Conservation (phyloP, 2,113 vertebrate species). For the Lycocorax pyrrhopterus region DNA sequence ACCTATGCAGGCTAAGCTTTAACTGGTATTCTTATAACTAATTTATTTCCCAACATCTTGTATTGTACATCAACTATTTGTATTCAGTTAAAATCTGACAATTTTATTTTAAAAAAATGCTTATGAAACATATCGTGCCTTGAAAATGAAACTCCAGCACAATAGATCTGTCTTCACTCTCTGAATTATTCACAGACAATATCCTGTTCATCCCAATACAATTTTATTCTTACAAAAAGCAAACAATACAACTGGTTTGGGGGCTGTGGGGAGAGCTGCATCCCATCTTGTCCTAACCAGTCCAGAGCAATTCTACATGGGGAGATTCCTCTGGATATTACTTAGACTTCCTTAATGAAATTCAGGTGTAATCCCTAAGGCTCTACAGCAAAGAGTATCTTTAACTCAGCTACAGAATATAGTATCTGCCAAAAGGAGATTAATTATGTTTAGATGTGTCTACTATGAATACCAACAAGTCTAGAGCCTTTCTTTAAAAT, state of each 20-base stretch:
- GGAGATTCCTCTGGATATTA: constrained; percentile 68
- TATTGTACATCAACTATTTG: not conserved
- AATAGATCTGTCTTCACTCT: constrained; percentile 32
- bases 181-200: constrained; percentile 27
- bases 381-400: constrained; percentile 71
- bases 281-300: constrained; percentile 71
- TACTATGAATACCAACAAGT: constrained; percentile 72
- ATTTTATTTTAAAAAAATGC: not conserved
- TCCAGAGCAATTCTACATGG: constrained; percentile 55
- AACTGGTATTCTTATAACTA: not conserved
- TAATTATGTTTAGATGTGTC: constrained; percentile 75
- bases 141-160: constrained; percentile 12
- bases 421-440: constrained; percentile 75
- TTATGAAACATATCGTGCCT: constrained; percentile 16
- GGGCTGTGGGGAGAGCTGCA: not conserved
- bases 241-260: constrained; percentile 40
- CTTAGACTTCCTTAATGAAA: constrained; percentile 70
- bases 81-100: constrained; percentile 9
- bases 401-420: constrained; percentile 72
- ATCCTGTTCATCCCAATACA: constrained; percentile 14
- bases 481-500: constrained; percentile 63
- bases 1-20: not conserved
- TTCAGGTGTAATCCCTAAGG: constrained; percentile 86
- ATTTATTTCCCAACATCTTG: not conserved
- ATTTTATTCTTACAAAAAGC: constrained; percentile 19